A percentile compares a stretch with the other conserved stretches of the same genome.
phyloP scores from a whole-genome alignment of 1,140 invertebrate species.

The Zelostemma sp. region DNA sequence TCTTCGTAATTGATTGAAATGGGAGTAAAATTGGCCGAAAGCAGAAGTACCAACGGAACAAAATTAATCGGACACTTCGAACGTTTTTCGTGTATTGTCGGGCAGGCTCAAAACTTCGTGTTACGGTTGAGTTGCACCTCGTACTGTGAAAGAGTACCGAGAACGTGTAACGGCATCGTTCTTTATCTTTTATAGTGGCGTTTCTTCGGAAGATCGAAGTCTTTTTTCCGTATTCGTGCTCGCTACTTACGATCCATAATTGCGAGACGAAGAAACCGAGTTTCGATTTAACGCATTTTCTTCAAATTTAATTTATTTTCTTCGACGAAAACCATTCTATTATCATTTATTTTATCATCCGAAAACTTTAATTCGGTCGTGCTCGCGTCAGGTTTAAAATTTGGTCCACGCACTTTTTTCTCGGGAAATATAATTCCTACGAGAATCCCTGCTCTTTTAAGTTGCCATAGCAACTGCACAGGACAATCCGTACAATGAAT shows the following conservation, averaged over 20 bases:
- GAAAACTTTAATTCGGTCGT: too few relatives aligned
- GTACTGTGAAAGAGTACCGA: conserved; percentile 17
- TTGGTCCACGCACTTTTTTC: too few relatives aligned
- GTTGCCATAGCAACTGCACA: background rate
- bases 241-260: background rate
- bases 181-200: conserved; percentile 32
- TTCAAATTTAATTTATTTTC: too few relatives aligned
- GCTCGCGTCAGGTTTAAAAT: too few relatives aligned
- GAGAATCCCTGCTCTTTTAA: background rate
- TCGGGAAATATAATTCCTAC: background rate
- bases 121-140: conserved; percentile 49
- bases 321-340: too few relatives aligned
- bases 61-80: background rate
- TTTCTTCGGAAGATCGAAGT: conserved; percentile 21
- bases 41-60: too few relatives aligned
- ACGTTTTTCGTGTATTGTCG: background rate
- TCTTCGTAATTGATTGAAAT: too few relatives aligned
- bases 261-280: background rate
- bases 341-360: too few relatives aligned
- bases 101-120: conserved; percentile 15
- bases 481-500: background rate
- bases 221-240: background rate
- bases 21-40: too few relatives aligned
- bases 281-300: too few relatives aligned
- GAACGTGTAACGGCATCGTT: conserved; percentile 43